Base-by-base conservation (phyloP, 2,888 invertebrate genomes). In the Mythimna pallens region DNA sequence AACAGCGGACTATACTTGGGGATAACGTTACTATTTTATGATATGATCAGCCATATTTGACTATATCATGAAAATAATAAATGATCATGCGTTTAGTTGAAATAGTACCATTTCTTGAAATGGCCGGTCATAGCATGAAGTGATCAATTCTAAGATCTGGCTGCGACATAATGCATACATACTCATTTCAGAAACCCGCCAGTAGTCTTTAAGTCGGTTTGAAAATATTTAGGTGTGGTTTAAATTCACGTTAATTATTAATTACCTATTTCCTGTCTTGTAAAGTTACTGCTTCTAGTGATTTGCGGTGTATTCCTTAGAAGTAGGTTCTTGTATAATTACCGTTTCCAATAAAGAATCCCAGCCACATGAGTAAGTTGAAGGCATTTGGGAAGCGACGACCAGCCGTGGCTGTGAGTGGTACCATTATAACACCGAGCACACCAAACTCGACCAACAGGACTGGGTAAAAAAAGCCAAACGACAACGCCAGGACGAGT, bases 381-480 rank as follows among this genome's bases (percentile, higher is more conserved):
- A 98, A 97, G 3, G 97, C 86, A 30, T 96, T 93, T 10, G 97
- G 91, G 85, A 91, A 95, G 4, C 90, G 90, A 5, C 90, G 90
- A 0, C 96, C 95, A 69, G 87, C 91, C 17, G 85, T 85, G 0
- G 96, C 96, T 0, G 97, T 96, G 0, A 97, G 73, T 22, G 97
- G 96, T 22, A 97, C 89, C 66, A 97, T 90, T 20, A 97, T 89
- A 84, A 97, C 93, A 17, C 98, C 98, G 47, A 98, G 94, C 0
- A 97, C 96, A 43, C 97, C 97, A 89, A 99, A 99, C 85, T 98
- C 93, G 17, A 98, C 84, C 87, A 99, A 97, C 88, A 99, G 96
- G 3, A 98, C 97, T 0, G 99, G 99, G 88, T 98, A 99, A 93
- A 99, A 99, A 91, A 99, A 98, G 50, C 98, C 97, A 86, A 99